Base-by-base conservation (phyloP, 1,140 invertebrate species). In the Drosophila chauvacae region DNA sequence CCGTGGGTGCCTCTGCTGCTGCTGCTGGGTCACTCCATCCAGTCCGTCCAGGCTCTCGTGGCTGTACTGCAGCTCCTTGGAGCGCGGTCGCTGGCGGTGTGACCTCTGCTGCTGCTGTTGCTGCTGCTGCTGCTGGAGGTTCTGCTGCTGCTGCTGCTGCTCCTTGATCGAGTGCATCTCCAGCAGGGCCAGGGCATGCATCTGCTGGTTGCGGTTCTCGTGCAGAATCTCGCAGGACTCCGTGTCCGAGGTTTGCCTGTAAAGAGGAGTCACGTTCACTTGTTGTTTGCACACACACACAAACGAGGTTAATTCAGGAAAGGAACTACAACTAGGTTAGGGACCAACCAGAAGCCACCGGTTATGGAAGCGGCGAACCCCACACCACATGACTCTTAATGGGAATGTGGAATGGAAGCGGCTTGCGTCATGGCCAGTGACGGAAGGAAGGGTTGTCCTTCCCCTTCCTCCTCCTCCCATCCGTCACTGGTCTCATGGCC, bases 151-250 rank as follows among this genome's bases (percentile, higher is more conserved):
- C 33, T 66, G 68, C 45, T 77, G 44, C 18, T 44, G 68, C 41
- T 77, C 78, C 70, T 76, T 80, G 42, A 48, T 44, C 20, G 70
- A 50, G 16, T 80, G 68, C 77, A 90, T 37, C 50, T 92, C 90
- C 62, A 91, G 51, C 76, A 92, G 72, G 33, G 81, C 77, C 56
- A 92, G 35, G 3, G 72, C 69, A 56, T 91, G 90, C 63, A 91
- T 41, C 58, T 91, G 91, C 60, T 91, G 91, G 20, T 75, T 91
- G 44, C 90, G 84, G 37, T 81, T 91, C 65, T 92, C 91, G 73
- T 92, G 91, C 39, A 92, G 66, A 23, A 92, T 92, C 76, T 92
- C 92, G 83, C 91, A 92, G 9, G 91, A 92, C 63, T 92, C 91
- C 53, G 91, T 92, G 57, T 92, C 92, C 69, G 91, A 92, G 23